Percentiles rank a stretch among this genome's conserved stretches.
Conservation (phyloP, 2,888 invertebrate genomes). For the Crocallis elinguaria region DNA sequence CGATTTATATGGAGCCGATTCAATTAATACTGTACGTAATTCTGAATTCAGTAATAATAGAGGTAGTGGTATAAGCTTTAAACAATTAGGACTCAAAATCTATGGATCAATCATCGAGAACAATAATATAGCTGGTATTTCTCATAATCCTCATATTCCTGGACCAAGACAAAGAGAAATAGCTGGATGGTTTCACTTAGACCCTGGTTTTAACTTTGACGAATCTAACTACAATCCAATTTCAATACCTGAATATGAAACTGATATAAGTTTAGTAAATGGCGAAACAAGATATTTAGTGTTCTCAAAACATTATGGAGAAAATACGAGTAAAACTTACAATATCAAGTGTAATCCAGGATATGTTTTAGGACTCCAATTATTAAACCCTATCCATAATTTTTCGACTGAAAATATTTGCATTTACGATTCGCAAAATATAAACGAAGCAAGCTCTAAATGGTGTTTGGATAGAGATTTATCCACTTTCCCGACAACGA, state of each 20-base stretch:
- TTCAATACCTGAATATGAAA: constrained; percentile 87
- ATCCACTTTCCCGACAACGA: constrained; percentile 95
- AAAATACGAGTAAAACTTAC: constrained; percentile 84
- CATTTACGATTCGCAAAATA: constrained; percentile 90
- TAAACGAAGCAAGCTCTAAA: constrained; percentile 86
- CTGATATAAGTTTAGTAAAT: constrained; percentile 86
- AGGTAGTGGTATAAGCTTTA: constrained; percentile 95
- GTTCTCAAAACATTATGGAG: constrained; percentile 87
- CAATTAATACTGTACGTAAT: constrained; percentile 92
- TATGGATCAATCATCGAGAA: constrained; percentile 91
- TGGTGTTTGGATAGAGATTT: constrained; percentile 94
- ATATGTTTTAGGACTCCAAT: constrained; percentile 94
- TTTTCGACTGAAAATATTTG: constrained; percentile 93
- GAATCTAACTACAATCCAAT: constrained; percentile 91
- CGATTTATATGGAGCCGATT: constrained; percentile 94
- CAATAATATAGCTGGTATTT: constrained; percentile 94
- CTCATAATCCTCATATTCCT: constrained; percentile 95
- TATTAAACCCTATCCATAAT: constrained; percentile 95
- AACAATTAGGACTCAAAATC: constrained; percentile 93
- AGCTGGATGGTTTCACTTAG: constrained; percentile 94
- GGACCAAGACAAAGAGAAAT: constrained; percentile 94
- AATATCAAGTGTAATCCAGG: constrained; percentile 90
- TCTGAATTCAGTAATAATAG: constrained; percentile 93
- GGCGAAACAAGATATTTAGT: constrained; percentile 92
- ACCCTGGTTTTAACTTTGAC: constrained; percentile 86